Conservation (phyloP, 2,797 vertebrate genomes). For the Myotis planiceps region DNA sequence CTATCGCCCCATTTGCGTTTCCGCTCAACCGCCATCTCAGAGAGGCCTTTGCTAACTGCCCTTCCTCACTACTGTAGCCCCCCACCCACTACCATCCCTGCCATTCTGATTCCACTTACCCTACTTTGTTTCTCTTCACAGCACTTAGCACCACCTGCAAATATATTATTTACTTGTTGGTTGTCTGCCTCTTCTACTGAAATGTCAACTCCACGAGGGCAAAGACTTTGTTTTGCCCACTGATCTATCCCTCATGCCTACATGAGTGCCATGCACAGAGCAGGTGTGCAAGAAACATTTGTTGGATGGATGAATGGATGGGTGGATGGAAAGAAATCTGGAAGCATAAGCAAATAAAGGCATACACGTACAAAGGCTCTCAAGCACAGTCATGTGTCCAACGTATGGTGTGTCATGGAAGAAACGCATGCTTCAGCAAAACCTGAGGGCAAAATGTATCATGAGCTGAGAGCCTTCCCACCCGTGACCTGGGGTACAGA, state of each 20-base stretch:
- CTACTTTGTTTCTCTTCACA: background rate
- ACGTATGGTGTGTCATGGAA: background rate
- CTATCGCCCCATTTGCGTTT: fast-evolving
- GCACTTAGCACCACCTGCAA: background rate
- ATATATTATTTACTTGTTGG: background rate
- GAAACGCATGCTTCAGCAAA: background rate
- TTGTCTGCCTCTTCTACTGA: background rate
- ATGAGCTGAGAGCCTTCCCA: background rate
- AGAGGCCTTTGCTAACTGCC: background rate
- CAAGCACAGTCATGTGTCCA: background rate
- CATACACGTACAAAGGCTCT: background rate
- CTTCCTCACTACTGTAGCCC: background rate
- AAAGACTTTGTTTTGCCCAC: background rate
- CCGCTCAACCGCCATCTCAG: background rate
- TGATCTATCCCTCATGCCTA: background rate
- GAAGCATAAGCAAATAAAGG: background rate
- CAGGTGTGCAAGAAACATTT: background rate
- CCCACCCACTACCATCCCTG: background rate
- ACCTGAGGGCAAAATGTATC: background rate
- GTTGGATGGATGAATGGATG: background rate
- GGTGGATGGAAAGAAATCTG: background rate
- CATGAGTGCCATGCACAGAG: background rate
- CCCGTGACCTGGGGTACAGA: background rate
- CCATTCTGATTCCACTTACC: background rate
- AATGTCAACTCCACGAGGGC: background rate